phyloP scores from a whole-genome alignment of 1,140 invertebrate genomes.

The Pogonus chalceus region DNA sequence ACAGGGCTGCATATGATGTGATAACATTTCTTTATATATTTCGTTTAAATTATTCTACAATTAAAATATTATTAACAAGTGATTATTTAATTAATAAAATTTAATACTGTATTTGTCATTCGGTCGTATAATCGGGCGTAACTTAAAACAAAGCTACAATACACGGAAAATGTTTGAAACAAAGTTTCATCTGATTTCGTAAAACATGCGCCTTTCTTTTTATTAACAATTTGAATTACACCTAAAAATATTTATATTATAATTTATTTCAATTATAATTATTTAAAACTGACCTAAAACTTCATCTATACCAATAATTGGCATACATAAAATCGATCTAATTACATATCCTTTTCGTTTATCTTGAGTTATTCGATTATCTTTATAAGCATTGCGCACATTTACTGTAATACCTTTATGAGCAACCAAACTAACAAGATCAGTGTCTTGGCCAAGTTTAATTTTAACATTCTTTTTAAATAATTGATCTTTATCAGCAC shows the following conservation, averaged over 20 bases:
- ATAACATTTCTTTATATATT: conserved; percentile 14
- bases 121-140: conserved; percentile 38
- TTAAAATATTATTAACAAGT: conserved; percentile 1
- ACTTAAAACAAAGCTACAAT: conserved; percentile 39
- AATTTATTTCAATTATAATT: conserved; percentile 5
- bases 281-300: conserved; percentile 35
- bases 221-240: conserved; percentile 43
- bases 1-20: conserved; percentile 19
- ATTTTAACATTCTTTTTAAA: conserved; percentile 39
- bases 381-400: conserved; percentile 40
- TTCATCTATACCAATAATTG: conserved; percentile 39
- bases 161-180: conserved; percentile 40
- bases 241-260: conserved; percentile 29
- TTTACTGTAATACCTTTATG: conserved; percentile 37
- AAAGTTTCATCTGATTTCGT: conserved; percentile 37
- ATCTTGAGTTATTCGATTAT: conserved; percentile 41
- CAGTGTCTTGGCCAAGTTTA: conserved; percentile 36
- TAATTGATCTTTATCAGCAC: conserved; percentile 19
- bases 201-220: conserved; percentile 38
- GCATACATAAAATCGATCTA: conserved; percentile 40
- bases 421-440: conserved; percentile 39
- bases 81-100: not conserved
- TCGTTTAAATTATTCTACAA: conserved; percentile 8
- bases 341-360: conserved; percentile 37
- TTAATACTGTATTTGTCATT: conserved; percentile 19